Base-by-base conservation (phyloP, 2,797 vertebrate genomes). In the Triplophysa bombifrons region DNA sequence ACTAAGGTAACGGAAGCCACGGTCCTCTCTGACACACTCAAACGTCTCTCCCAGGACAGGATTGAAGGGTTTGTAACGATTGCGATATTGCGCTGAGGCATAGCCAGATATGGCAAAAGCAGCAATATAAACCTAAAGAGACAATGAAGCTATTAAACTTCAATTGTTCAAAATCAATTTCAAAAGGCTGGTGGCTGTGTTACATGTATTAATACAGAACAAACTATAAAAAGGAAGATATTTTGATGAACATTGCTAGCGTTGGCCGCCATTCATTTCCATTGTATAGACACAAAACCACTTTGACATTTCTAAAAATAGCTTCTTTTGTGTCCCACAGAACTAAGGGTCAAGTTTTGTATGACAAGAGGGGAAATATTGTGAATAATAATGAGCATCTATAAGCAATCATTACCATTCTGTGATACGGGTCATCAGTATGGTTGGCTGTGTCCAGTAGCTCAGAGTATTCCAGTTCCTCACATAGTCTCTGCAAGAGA, bases 51-150 rank as follows among this genome's bases (percentile, higher is more conserved):
- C 96, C 74, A 98, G 94, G 75, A 98, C 92, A 0, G 97, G 96
- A 90, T 98, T 98, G 84, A 98, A 96, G 71, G 96, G 97, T 78
- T 98, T 98, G 91, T 97, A 96, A 71, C 94, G 94, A 13, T 94
- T 96, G 3, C 96, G 94, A 90, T 93, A 95, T 22, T 91, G 95
- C 0, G 95, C 96, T 3, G 95, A 95, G 58, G 95, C 92, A 48
- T 98, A 98, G 84, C 96, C 95, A 0, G 97, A 98, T 81, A 98
- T 95, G 0, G 96, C 97, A 0, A 98, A 98, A 88, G 97, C 96
- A 7, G 96, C 96, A 0, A 98, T 89, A 38, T 94, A 97, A 73
- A 98, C 91, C 97, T 97, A 3, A 0, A 82, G 14, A 80, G 48
- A 41, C 19, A 55, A n/a, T 8, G 0, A 10, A 27, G n/a, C 2